Conservation (phyloP, 2,888 invertebrate species). For the Scelioninae gen. 2 region DNA sequence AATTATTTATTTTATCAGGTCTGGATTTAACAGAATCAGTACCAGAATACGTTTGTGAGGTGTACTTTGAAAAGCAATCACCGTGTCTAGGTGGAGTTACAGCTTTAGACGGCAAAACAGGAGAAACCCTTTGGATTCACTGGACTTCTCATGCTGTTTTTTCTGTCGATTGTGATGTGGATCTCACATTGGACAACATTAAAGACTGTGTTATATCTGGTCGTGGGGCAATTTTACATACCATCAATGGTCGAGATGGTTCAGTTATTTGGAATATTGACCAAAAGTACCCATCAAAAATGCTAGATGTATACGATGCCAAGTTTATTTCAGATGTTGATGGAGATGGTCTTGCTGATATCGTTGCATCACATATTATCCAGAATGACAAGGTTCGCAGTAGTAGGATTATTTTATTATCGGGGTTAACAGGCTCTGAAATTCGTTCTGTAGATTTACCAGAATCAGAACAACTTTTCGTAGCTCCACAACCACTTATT, state of each 20-base stretch:
- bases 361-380: constrained; percentile 82
- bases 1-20: constrained; percentile 29
- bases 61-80: constrained; percentile 80
- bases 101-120: constrained; percentile 84
- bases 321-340: constrained; percentile 84
- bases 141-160: constrained; percentile 85
- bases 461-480: constrained; percentile 82
- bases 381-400: constrained; percentile 76
- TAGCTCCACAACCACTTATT: constrained; percentile 82
- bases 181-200: constrained; percentile 82
- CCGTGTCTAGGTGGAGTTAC: constrained; percentile 86
- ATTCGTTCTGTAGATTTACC: constrained; percentile 81
- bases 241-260: constrained; percentile 82
- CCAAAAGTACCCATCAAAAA: constrained; percentile 41
- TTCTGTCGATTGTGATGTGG: constrained; percentile 83
- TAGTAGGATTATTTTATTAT: constrained; percentile 83
- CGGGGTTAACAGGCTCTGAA: constrained; percentile 82
- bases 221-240: constrained; percentile 81
- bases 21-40: constrained; percentile 69
- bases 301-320: constrained; percentile 80
- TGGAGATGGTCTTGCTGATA: constrained; percentile 82
- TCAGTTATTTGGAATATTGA: constrained; percentile 81
- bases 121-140: constrained; percentile 84
- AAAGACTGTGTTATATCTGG: constrained; percentile 86
- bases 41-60: constrained; percentile 79